A percentile compares a stretch with the other conserved stretches of the same genome.
Conservation (phyloP, 2,797 vertebrate genomes). For the Ptychobarbus kaznakovi region DNA sequence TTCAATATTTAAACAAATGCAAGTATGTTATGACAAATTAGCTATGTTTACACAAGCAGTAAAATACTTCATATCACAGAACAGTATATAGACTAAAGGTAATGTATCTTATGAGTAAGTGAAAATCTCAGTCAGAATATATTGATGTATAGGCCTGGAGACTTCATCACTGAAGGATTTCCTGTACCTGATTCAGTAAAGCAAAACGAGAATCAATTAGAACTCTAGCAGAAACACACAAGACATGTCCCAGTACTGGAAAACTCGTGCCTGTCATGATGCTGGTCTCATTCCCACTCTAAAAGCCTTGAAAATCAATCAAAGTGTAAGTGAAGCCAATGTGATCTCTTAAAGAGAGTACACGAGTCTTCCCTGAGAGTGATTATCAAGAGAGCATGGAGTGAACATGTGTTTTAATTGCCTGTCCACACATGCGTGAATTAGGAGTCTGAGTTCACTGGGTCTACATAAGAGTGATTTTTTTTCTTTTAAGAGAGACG, state of each 20-base stretch:
- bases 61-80: background rate
- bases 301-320: conserved; percentile 62
- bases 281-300: conserved; percentile 44
- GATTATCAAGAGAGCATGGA: conserved; percentile 48
- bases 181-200: conserved; percentile 56
- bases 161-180: conserved; percentile 23
- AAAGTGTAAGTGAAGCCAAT: conserved; percentile 56
- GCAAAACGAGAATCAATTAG: conserved; percentile 51
- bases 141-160: background rate
- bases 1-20: conserved; percentile 36
- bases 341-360: conserved; percentile 37
- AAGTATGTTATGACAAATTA: background rate
- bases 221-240: conserved; percentile 47
- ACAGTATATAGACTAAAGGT: background rate
- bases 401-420: conserved; percentile 37
- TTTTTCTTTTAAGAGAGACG: background rate
- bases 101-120: background rate
- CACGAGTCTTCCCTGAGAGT: conserved; percentile 44
- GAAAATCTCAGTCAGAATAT: conserved; percentile 6
- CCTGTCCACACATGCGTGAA: conserved; percentile 31
- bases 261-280: conserved; percentile 16
- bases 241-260: conserved; percentile 32
- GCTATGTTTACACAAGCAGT: background rate
- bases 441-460: conserved; percentile 10
- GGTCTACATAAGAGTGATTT: background rate